Base-by-base conservation (phyloP, 1,140 invertebrate genomes). In the Caenorhabditis brenneri region DNA sequence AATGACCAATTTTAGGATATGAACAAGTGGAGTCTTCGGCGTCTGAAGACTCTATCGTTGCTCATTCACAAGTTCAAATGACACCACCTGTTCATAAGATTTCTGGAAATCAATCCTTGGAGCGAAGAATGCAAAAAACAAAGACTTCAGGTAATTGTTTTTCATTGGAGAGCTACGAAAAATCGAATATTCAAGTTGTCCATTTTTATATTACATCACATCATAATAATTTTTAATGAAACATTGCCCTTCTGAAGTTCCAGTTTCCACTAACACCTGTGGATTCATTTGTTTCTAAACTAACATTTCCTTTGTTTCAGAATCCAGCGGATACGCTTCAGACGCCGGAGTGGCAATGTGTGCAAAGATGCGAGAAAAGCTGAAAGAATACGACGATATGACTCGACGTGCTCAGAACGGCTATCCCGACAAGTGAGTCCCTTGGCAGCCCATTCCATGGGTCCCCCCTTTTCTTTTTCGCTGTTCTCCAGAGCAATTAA, bases 381-480 rank as follows among this genome's bases (percentile, higher is more conserved):
- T 74, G 65, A 74, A 74, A 74, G 65, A 74, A 19, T 74, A 74
- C 65, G 65, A 74, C n/a, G 65, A 74, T 12, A 74, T 74, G 65
- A 74, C 65, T 42, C 65, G 65, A n/a, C 33, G 65, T 12, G 65
- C 65, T 3, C 65, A 74, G 65, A 74, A 74, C 65, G 65, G 65
- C 36, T 74, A 74, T 74, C 65, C 65, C 36, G 65, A 74, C 65
- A 74, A 74, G 65, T 74, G 36, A 74, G 65, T 74, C 65, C 65
- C 65, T 74, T 42, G 65, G n/a, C 65, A 74, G 29, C 24, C 5
- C 53, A 24, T 58, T 58, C 53, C 22, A 53, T n/a, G n/a, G n/a
- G n/a, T n/a, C n/a, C n/a, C 19, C 19, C 49, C 49, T n/a, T 51
- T 31, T 58, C 53, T 29, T 19, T n/a, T 51, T 6, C 24, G 6